Conservation (phyloP, 2,113 vertebrate genomes). For the Falcunculus frontatus region DNA sequence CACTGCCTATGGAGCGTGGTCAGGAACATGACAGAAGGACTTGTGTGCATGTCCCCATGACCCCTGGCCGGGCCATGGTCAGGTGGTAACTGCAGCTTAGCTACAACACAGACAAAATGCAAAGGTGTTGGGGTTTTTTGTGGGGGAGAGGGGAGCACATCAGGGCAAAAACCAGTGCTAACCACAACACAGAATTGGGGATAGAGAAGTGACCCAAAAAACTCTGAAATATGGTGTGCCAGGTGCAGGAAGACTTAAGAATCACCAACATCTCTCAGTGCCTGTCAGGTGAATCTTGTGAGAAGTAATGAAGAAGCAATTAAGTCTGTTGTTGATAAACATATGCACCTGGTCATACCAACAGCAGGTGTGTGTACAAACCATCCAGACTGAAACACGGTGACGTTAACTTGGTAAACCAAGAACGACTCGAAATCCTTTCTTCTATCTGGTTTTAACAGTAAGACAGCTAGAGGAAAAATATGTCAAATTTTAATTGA, state of each 20-base stretch:
- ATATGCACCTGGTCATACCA: rapidly evolving
- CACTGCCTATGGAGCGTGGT: rapidly evolving
- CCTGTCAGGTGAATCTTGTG: neutral
- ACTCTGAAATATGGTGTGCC: neutral
- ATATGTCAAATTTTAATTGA: neutral
- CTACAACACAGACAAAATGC: neutral
- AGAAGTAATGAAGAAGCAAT: neutral
- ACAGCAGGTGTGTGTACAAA: neutral
- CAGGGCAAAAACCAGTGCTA: neutral
- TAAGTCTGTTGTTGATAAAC: neutral
- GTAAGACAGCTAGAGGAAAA: neutral
- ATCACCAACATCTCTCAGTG: neutral
- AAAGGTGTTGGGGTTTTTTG: neutral
- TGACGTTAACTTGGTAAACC: neutral
- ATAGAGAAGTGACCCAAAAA: neutral
- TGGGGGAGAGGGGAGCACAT: rapidly evolving
- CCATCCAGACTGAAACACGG: neutral
- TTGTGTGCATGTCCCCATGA: neutral
- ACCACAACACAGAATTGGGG: neutral
- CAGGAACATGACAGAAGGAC: neutral
- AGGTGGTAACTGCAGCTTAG: neutral
- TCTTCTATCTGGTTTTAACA: neutral
- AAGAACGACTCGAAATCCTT: neutral
- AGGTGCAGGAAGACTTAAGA: neutral
- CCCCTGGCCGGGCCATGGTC: rapidly evolving